Evolutionary conservation across 2,888 invertebrate genomes (phyloP).

Genomic region (Macrostomum cliftonense): DNA sequence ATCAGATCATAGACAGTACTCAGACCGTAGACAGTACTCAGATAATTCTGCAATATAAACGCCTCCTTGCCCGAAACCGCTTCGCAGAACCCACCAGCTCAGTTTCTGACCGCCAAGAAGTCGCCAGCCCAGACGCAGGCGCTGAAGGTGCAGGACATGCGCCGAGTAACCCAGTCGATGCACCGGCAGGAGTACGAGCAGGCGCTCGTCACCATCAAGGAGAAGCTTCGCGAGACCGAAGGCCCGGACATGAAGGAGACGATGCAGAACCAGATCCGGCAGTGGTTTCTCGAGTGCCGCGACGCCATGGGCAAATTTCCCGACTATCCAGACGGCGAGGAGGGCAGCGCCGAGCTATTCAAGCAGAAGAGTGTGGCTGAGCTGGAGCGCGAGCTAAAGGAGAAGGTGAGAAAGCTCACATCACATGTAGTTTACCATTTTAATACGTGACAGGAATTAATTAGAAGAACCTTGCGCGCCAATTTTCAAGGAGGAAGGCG

Average conservation of each 20-base stretch:
- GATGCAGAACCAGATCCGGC: conserved; percentile 63
- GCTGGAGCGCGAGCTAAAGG: conserved; percentile 31
- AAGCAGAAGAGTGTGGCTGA: conserved; percentile 35
- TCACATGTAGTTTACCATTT: neutral
- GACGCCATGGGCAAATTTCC: conserved; percentile 48
- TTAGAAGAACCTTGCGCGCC: no score
- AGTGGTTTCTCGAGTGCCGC: conserved; percentile 63
- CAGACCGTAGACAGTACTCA: no score
- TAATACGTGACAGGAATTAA: no score
- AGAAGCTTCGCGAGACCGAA: conserved; percentile 52
- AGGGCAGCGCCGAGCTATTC: conserved; percentile 64
- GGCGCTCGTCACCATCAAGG: conserved; percentile 43
- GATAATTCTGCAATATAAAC: no score
- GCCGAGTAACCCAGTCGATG: conserved; percentile 50
- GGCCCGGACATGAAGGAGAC: conserved; percentile 61
- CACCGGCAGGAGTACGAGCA: conserved; percentile 52
- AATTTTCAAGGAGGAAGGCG: conserved; percentile 20
- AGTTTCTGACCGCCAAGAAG: conserved; percentile 19
- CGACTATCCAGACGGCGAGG: conserved; percentile 72
- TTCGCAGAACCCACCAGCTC: conserved; percentile 24
- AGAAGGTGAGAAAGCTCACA: conserved; percentile 20
- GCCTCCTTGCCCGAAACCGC: neutral
- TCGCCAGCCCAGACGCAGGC: conserved; percentile 25
- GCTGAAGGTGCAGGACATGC: conserved; percentile 28
- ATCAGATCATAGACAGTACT: no score